Evolutionary conservation across 2,113 vertebrate genomes (phyloP).

Genomic region (Sturnira hondurensis): DNA sequence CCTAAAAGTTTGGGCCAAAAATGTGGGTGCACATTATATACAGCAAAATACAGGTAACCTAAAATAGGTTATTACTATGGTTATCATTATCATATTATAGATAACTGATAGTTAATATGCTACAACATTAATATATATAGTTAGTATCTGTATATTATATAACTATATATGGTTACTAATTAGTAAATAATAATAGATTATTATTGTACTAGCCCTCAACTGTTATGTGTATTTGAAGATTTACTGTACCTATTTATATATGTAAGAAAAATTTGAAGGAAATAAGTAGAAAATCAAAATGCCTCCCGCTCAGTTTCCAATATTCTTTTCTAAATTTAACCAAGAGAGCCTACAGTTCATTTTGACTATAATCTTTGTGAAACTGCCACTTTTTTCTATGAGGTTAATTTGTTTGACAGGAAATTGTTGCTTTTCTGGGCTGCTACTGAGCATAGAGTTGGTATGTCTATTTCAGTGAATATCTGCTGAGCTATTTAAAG

Average conservation of each 20-base stretch:
- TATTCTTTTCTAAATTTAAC: slow-evolving; percentile 3
- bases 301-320: neutral
- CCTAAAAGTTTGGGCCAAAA: too few species aligned
- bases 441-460: neutral
- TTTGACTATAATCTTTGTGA: neutral
- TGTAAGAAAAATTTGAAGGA: neutral
- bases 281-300: neutral
- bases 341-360: neutral
- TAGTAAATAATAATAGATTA: neutral
- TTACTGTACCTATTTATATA: neutral
- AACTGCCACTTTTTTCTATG: neutral
- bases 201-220: neutral
- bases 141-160: neutral
- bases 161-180: neutral
- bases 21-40: too few species aligned
- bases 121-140: neutral
- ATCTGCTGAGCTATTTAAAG: neutral
- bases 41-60: neutral
- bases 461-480: neutral
- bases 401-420: neutral
- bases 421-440: neutral
- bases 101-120: neutral
- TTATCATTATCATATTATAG: neutral
- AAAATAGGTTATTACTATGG: neutral
- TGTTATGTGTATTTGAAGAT: neutral